Conservation (phyloP, 2,113 vertebrate genomes). For the Dicaeum eximium region DNA sequence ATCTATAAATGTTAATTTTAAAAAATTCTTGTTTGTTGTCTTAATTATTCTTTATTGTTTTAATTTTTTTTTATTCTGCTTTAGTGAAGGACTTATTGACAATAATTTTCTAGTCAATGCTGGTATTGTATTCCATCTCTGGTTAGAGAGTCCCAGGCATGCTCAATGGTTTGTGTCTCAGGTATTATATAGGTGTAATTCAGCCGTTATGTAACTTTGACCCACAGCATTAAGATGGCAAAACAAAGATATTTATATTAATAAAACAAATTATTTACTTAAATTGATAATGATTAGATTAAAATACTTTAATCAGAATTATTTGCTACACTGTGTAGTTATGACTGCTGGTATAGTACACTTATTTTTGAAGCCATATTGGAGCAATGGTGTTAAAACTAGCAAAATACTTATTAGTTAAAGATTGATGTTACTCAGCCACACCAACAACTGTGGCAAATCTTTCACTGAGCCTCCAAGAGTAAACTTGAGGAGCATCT, state of each 20-base stretch:
- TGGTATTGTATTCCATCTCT: background rate
- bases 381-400: background rate
- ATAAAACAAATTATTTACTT: background rate
- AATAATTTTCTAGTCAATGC: background rate
- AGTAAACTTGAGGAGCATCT: no score
- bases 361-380: background rate
- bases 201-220: background rate
- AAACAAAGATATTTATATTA: background rate
- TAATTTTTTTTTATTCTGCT: background rate
- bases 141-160: background rate
- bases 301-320: background rate
- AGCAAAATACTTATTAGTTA: background rate
- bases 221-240: background rate
- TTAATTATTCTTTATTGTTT: accelerated
- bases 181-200: background rate
- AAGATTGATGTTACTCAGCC: background rate
- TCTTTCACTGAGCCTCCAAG: background rate
- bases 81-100: background rate
- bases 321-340: background rate
- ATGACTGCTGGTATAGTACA: background rate
- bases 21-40: no score
- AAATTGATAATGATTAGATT: background rate
- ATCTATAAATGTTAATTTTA: background rate
- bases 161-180: background rate
- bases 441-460: no score